Evolutionary conservation across 1,140 invertebrate species (phyloP), one percentile per base, ranked within the genome.

Genomic region (Myzus persicae): DNA sequence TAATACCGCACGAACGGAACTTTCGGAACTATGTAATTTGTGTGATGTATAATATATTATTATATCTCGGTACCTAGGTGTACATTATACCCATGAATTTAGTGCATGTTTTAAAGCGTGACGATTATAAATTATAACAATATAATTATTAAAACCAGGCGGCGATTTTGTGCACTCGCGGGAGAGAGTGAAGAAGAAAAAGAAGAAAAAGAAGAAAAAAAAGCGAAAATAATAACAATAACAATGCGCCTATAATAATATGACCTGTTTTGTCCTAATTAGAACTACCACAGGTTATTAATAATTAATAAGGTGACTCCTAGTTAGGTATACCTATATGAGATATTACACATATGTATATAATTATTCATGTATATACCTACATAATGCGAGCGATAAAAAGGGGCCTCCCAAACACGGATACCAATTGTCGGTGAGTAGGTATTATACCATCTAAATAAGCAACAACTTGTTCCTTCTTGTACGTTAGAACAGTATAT

Each of bases 261-360:
- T n/a, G 87, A 89, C 87, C 87, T 89, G 87, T 89, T 36, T 89
- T 89, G 87, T 89, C 18, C 46, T 89, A 89, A 89, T 89, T 89
- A 38, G 87, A 89, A 89, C 87, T 51, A 89, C 46, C 44, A 18
- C 87, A 22, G 87, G 18, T 46, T 48, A 89, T 89, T 89, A 89
- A 89, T 89, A 51, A 89, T 89, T 89, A 89, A 89, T 89, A 89
- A 89, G 87, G 31, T n/a, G 48, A 44, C 18, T 36, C 59, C n/a
- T 22, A 22, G 6, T 59, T 9, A 67, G 20, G 48, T 31, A 76
- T n/a, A n/a, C 31, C 59, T 67, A 31, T 3, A 67, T 14, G 14
- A 59, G 54, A 59, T 26, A 59, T n/a, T n/a, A 20, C 24, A 26
- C 26, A 26, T 87, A 24, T 42, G 46, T 14, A 87, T 24, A 48